Conservation (phyloP, 92 coral and sea anemone genomes). For the Bergia puertoricense region DNA sequence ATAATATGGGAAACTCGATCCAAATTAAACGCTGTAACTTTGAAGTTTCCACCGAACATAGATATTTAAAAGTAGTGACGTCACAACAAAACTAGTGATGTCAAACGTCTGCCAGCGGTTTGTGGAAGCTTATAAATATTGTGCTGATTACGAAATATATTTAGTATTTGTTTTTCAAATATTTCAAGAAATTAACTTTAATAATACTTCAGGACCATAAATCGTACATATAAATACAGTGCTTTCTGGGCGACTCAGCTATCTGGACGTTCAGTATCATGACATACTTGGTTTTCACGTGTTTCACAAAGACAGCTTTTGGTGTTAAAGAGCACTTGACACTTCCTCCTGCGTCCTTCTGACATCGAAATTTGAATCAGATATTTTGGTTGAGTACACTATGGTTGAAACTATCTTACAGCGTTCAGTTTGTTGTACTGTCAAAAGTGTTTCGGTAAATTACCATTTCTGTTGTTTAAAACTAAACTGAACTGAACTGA, state of each 20-base stretch:
- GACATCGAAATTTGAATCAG: not conserved
- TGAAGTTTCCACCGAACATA: not conserved
- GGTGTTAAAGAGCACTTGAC: not conserved
- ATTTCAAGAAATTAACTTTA: not conserved
- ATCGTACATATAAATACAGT: no score
- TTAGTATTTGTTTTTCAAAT: not conserved
- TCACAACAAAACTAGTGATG: not conserved
- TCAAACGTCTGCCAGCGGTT: not conserved
- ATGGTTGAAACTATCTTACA: not conserved
- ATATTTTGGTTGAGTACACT: no score
- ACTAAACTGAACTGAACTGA: not conserved
- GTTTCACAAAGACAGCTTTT: not conserved
- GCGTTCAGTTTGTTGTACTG: not conserved
- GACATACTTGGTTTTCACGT: not conserved
- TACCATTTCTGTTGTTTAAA: no score
- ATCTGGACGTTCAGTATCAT: not conserved
- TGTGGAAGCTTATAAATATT: not conserved
- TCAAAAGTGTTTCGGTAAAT: not conserved
- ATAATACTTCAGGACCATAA: not conserved
- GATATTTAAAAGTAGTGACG: not conserved
- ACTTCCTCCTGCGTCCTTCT: not conserved
- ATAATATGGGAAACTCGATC: not conserved
- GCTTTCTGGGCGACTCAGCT: not conserved
- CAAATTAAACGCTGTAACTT: not conserved
- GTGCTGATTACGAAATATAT: not conserved